Conservation (phyloP, 2,888 invertebrate genomes). For the Timema podura region DNA sequence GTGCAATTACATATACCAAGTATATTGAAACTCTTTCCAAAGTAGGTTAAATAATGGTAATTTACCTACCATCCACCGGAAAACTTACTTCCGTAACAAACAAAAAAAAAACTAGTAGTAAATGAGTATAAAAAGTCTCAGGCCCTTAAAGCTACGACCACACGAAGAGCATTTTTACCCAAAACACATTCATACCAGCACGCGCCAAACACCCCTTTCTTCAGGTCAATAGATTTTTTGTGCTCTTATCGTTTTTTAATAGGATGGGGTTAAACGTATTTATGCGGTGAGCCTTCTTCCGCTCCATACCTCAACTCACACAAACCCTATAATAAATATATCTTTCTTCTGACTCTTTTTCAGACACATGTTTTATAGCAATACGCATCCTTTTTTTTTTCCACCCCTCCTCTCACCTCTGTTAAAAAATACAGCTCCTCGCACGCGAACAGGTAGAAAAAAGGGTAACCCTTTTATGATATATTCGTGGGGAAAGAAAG, state of each 20-base stretch:
- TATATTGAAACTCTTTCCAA: too few species aligned
- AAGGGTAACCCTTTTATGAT: background rate
- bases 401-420: conserved; percentile 8
- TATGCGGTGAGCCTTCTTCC: background rate
- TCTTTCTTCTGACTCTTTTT: background rate
- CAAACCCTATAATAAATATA: background rate
- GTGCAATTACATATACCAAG: too few species aligned
- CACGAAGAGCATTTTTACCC: too few species aligned
- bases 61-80: too few species aligned
- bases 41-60: too few species aligned
- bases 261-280: conserved; percentile 7
- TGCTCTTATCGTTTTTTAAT: conserved; percentile 14
- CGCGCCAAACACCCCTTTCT: background rate
- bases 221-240: background rate
- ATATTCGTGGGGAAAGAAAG: too few species aligned
- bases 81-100: too few species aligned
- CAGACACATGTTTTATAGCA: background rate
- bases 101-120: too few species aligned
- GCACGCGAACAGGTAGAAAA: conserved; percentile 15
- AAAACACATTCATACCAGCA: too few species aligned
- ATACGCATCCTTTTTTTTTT: conserved; percentile 7
- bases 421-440: background rate
- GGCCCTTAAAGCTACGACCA: too few species aligned
- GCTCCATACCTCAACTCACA: background rate
- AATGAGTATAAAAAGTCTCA: too few species aligned